Percentiles rank a stretch among this genome's conserved stretches.
These are phyloP conservation scores for Anadara kagoshimensis DNA, from an alignment of 1,140 invertebrate species.

Conservation along the genomic window DNA sequence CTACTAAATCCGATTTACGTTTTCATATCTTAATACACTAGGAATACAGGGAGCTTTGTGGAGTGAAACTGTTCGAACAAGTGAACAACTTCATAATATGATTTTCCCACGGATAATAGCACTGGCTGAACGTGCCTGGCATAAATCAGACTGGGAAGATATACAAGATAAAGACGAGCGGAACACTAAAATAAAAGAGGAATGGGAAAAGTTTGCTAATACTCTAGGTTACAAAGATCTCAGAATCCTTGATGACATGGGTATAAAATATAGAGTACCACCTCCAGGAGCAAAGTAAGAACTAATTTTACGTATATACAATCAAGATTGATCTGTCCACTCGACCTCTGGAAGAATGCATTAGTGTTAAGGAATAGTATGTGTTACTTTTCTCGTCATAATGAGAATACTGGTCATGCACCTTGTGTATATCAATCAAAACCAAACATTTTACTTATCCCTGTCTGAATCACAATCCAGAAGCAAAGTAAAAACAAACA, in stretches of 20 bases:
- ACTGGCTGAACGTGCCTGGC: constrained; percentile 67
- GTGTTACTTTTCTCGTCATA: too few relatives aligned
- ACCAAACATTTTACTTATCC: too few relatives aligned
- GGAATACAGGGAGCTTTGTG: constrained; percentile 65
- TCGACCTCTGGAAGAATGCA: too few relatives aligned
- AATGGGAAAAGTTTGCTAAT: constrained; percentile 57
- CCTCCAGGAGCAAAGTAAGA: constrained; percentile 56
- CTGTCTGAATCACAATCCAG: too few relatives aligned
- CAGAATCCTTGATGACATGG: constrained; percentile 44
- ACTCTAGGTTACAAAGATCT: constrained; percentile 58
- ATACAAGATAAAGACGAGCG: constrained; percentile 7
- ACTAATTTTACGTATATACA: too few relatives aligned
- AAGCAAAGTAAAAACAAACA: too few relatives aligned
- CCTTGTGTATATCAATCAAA: too few relatives aligned
- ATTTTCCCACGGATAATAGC: constrained; percentile 63
- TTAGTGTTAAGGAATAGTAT: too few relatives aligned
- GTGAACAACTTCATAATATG: constrained; percentile 57
- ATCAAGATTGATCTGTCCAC: too few relatives aligned
- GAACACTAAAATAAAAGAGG: constrained; percentile 9
- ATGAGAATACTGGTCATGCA: too few relatives aligned
- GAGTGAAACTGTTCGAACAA: constrained; percentile 58
- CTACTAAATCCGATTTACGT: background rate
- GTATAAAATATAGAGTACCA: constrained; percentile 52
- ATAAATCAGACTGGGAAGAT: constrained; percentile 59
- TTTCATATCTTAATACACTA: constrained; percentile 7